Evolutionary conservation across 2,888 invertebrate genomes (phyloP), one percentile per base, ranked within the genome.

Genomic region (Agrochola macilenta): DNA sequence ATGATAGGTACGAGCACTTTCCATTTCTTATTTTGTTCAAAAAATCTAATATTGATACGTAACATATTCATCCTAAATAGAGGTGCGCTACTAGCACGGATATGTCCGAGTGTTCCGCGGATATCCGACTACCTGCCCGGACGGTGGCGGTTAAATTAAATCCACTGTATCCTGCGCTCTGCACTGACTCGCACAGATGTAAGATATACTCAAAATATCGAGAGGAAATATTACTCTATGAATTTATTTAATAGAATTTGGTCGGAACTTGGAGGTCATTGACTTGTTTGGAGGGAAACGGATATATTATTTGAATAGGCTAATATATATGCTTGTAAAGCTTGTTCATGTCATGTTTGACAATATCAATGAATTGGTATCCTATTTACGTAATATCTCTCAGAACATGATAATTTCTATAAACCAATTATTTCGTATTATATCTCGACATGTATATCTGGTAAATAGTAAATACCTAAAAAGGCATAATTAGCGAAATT

Each of bases 51-150:
- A 76, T 39, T 54, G 11, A 76, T 57, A 77, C 54, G 35, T 74
- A 64, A 79, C 14, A 77, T 69, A 71, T 78, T 79, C 65, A 73
- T 76, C 71, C 69, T 17, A 60, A 76, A 82, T 76, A 73, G 64
- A 79, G 74, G 12, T 68, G 66, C 39, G 14, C 20, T 43, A 69
- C 43, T 57, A 57, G 65, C 57, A 30, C 72, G 80, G 72, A 81
- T 81, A 87, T 83, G 75, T 79, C 83, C 79, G 72, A 81, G 26
- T 39, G 52, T 72, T 71, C 63, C 60, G 39, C 84, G 84, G 82
- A 88, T 83, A 83, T 87, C 87, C 79, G 80, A 81, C 49, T 87
- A 83, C 87, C 84, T 87, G 80, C 69, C 81, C 82, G 81, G 78
- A 84, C 79, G 81, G 63, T 57, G 72, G 69, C 79, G 76, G 83